Percentiles rank a stretch among this genome's conserved stretches.
phyloP scores from a whole-genome alignment of 35 echinoderm and acorn worm species.

The Heliocidaris tuberculata region DNA sequence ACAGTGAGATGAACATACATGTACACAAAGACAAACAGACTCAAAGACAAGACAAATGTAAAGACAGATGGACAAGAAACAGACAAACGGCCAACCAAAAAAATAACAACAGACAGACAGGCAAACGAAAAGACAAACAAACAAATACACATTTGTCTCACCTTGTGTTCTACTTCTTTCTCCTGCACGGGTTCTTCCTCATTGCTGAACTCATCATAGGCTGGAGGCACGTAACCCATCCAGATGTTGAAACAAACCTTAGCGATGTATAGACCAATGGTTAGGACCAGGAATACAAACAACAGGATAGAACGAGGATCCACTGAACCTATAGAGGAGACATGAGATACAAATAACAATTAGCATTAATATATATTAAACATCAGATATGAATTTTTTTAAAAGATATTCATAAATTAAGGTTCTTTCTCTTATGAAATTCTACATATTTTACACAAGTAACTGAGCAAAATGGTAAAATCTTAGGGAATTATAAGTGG shows the following conservation, averaged over 20 bases:
- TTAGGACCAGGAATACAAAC: conserved; percentile 77
- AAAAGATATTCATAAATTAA: no score
- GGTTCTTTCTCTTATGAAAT: no score
- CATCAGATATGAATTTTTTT: no score
- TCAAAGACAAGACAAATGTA: not conserved
- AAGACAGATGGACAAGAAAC: not conserved
- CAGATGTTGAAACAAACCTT: conserved; percentile 95
- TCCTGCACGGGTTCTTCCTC: conserved; percentile 57
- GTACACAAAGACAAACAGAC: not conserved
- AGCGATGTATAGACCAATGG: conserved; percentile 83
- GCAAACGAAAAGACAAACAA: not conserved
- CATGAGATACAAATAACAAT: not conserved
- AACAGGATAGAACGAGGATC: conserved; percentile 86
- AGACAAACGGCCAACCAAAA: not conserved
- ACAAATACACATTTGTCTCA: not conserved
- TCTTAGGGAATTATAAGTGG: not conserved
- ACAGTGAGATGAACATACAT: not conserved
- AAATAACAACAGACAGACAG: not conserved
- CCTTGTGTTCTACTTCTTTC: conserved; percentile 55
- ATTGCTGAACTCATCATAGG: conserved; percentile 87
- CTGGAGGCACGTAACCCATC: conserved; percentile 89
- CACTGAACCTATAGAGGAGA: conserved; percentile 65
- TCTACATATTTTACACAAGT: no score
- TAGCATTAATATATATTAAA: no score
- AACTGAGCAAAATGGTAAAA: no score